These are phyloP conservation scores for Pangasius krempfi DNA, from an alignment of 2,797 vertebrate genomes.

Conservation along the genomic window DNA sequence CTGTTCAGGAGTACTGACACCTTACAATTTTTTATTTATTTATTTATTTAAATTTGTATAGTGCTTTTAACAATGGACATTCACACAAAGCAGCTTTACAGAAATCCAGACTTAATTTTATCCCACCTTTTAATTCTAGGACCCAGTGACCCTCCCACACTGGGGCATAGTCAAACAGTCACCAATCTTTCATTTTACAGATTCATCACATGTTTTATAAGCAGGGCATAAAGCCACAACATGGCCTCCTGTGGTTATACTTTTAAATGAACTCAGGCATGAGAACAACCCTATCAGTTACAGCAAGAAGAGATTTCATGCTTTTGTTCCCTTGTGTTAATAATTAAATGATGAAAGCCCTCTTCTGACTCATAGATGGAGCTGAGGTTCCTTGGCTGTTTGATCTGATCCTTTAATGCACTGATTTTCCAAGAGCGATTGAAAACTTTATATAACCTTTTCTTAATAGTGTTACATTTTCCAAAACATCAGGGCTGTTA, in stretches of 20 bases:
- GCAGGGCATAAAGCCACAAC: neutral
- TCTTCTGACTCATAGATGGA: conserved; percentile 8
- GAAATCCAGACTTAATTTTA: neutral
- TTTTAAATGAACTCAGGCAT: neutral
- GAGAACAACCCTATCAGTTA: neutral
- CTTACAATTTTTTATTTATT: neutral
- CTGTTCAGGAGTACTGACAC: neutral
- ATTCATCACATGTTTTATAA: neutral
- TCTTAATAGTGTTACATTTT: neutral
- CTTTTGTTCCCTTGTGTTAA: neutral
- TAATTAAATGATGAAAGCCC: conserved; percentile 1
- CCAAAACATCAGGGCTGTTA: neutral
- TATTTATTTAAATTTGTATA: neutral
- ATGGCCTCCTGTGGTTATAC: neutral
- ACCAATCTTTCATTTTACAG: neutral
- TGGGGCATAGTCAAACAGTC: neutral
- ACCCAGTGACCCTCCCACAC: neutral
- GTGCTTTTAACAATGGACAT: neutral
- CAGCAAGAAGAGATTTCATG: neutral
- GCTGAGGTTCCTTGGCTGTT: neutral
- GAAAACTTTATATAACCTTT: neutral
- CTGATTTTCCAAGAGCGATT: neutral
- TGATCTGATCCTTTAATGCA: neutral
- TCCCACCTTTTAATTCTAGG: neutral
- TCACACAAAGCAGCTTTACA: too few species aligned